Conservation (phyloP, 1,140 invertebrate genomes). For the Aphelenchoides fujianensis region DNA sequence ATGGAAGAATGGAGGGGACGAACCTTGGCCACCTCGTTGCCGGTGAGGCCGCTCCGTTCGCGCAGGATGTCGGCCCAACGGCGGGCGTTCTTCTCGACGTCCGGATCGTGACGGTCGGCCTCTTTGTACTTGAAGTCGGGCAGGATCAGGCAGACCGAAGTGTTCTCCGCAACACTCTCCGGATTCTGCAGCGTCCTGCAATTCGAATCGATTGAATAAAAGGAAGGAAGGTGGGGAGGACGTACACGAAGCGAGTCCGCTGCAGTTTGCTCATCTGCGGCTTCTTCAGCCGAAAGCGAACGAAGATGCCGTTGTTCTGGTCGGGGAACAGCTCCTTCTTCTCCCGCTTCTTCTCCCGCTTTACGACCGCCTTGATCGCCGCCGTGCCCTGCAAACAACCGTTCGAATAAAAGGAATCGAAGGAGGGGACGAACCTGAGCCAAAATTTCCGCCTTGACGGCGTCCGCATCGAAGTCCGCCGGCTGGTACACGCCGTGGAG, state of each 20-base stretch:
- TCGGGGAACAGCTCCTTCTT: conserved; percentile 38
- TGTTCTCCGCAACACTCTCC: conserved; percentile 35
- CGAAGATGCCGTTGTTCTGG: background rate
- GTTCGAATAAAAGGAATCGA: background rate
- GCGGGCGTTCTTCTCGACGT: conserved; percentile 47
- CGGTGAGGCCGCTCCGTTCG: conserved; percentile 38
- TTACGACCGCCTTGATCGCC: conserved; percentile 7
- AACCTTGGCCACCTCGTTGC: conserved; percentile 39
- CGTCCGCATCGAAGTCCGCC: conserved; percentile 24
- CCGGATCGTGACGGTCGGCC: conserved; percentile 31
- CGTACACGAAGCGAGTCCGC: conserved; percentile 38
- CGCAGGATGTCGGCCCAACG: conserved; percentile 38
- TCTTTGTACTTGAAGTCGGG: conserved; percentile 41
- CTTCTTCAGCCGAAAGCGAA: conserved; percentile 6
- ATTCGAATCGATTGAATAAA: conserved; percentile 1
- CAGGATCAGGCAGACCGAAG: conserved; percentile 44
- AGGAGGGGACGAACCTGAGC: background rate
- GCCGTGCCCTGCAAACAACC: background rate
- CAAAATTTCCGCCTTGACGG: conserved; percentile 7
- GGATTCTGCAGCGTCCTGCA: conserved; percentile 39
- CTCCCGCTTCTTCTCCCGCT: background rate
- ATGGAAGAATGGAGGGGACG: background rate
- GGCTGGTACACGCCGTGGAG: conserved; percentile 26
- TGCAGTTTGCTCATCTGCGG: background rate
- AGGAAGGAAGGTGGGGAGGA: background rate